Percentiles rank a stretch among this genome's conserved stretches.
Evolutionary conservation across 2,797 vertebrate genomes (phyloP).

Genomic region (Lepidocolaptes lacrymiger): DNA sequence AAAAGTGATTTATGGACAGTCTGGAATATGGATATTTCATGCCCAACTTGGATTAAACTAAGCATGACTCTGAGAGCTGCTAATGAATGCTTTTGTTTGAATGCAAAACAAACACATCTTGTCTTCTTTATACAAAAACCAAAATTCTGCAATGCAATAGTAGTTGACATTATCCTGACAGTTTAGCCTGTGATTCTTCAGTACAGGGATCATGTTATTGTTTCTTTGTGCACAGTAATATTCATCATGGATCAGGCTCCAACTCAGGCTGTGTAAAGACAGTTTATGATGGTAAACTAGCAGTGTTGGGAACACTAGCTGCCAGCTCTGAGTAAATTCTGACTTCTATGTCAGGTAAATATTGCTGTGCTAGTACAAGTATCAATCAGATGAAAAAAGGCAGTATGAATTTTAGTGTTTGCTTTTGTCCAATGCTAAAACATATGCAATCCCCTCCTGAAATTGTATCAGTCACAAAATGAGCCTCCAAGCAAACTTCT

Average conservation of each 20-base stretch:
- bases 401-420: not conserved
- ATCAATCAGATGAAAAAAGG: not conserved
- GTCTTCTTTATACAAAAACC: not conserved
- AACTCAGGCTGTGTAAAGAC: not conserved
- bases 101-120: not conserved
- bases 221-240: not conserved
- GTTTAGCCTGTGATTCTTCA: not conserved
- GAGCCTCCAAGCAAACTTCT: not conserved
- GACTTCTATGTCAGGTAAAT: not conserved
- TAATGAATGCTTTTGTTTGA: not conserved
- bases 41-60: not conserved
- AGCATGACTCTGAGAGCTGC: not conserved
- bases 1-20: not conserved
- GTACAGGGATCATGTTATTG: not conserved
- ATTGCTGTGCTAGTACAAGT: not conserved
- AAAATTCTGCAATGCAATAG: not conserved
- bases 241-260: not conserved
- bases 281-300: not conserved
- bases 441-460: not conserved
- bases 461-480: not conserved
- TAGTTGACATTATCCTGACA: constrained; percentile 2
- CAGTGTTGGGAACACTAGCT: not conserved
- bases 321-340: not conserved
- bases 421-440: not conserved
- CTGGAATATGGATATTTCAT: not conserved